Percentiles rank a stretch among this genome's conserved stretches.
phyloP scores from a whole-genome alignment of 2,797 vertebrate species.

The Erithacus rubecula region DNA sequence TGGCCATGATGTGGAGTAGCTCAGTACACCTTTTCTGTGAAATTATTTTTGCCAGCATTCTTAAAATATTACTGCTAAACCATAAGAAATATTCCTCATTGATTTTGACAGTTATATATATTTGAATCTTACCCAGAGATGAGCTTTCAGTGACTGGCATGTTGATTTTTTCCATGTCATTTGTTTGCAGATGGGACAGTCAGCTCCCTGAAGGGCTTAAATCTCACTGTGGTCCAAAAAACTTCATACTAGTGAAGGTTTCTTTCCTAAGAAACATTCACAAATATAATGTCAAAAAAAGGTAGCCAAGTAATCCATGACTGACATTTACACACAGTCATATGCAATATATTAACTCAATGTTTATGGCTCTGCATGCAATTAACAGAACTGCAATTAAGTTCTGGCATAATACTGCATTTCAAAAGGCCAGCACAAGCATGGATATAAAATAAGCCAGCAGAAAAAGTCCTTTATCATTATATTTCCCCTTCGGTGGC shows the following conservation, averaged over 20 bases:
- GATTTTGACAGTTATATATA: slow-evolving; percentile 29
- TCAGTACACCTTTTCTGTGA: neutral
- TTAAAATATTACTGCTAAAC: neutral
- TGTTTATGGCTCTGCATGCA: neutral
- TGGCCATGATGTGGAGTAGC: neutral
- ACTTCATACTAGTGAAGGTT: neutral
- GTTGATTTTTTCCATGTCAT: neutral
- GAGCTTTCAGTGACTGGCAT: neutral
- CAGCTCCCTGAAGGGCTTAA: neutral
- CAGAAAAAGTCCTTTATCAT: neutral
- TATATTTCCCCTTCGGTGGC: neutral
- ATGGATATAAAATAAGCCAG: neutral
- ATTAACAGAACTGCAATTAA: slow-evolving; percentile 25
- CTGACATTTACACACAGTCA: neutral
- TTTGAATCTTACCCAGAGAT: slow-evolving; percentile 4
- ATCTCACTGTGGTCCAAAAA: neutral
- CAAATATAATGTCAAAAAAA: neutral
- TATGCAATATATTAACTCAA: neutral
- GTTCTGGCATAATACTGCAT: neutral
- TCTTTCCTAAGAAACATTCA: neutral
- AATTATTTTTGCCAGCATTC: neutral
- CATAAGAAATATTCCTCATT: neutral
- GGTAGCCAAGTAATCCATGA: neutral
- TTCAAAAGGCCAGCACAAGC: neutral
- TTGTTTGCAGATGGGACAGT: neutral